Percentiles rank a stretch among this genome's conserved stretches.
Conservation (phyloP, 2,888 invertebrate genomes). For the Cephus nigrinus region DNA sequence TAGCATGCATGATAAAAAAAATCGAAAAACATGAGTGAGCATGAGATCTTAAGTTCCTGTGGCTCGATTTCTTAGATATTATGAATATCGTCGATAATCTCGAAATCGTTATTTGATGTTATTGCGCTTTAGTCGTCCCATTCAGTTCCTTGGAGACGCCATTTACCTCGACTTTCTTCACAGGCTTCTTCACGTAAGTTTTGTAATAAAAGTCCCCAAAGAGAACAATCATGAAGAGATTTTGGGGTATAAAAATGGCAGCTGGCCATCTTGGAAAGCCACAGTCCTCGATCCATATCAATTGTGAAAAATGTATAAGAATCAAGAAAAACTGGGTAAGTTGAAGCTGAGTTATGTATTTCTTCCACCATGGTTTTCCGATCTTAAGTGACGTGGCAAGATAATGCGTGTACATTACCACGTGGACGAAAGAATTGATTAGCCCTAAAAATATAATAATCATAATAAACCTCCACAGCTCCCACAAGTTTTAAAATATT, state of each 20-base stretch:
- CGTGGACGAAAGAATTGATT: slow-evolving; percentile 81
- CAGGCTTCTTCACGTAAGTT: slow-evolving; percentile 67
- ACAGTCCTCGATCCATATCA: slow-evolving; percentile 70
- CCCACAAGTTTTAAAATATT: background rate
- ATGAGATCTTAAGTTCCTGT: background rate
- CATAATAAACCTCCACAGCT: slow-evolving; percentile 1
- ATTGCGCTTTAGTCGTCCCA: slow-evolving; percentile 34
- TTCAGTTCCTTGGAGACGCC: slow-evolving; percentile 35
- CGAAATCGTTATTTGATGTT: background rate
- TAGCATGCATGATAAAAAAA: background rate
- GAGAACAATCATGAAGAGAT: slow-evolving; percentile 74
- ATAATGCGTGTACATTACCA: slow-evolving; percentile 87
- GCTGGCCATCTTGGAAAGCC: slow-evolving; percentile 71
- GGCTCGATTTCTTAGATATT: background rate
- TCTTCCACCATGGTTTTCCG: slow-evolving; percentile 82
- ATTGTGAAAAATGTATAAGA: slow-evolving; percentile 68
- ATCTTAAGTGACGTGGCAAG: slow-evolving; percentile 74
- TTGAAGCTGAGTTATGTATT: slow-evolving; percentile 86
- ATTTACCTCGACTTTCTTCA: slow-evolving; percentile 30
- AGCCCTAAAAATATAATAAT: slow-evolving; percentile 75
- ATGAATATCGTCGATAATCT: background rate
- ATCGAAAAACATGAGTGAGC: background rate
- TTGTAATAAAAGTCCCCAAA: slow-evolving; percentile 78
- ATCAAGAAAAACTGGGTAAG: slow-evolving; percentile 77
- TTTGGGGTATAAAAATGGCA: slow-evolving; percentile 73